Base-by-base conservation (phyloP, 1,140 invertebrate species). In the Penaeus japonicus region DNA sequence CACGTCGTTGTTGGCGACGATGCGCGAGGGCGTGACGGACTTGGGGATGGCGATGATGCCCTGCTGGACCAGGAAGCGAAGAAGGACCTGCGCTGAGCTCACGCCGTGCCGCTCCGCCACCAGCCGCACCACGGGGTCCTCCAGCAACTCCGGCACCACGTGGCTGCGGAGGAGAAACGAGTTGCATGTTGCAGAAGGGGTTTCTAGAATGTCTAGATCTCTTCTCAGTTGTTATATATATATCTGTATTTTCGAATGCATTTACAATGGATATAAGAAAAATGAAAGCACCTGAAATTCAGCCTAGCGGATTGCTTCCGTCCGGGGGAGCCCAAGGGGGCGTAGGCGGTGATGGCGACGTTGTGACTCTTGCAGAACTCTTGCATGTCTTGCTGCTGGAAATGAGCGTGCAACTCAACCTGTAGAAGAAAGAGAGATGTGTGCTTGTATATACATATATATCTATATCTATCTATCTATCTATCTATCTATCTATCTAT, bases 1-100 rank as follows among this genome's bases (percentile, higher is more conserved):
- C 1, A 92, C 87, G 22, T 92, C 88, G 1, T 92, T 81, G 90
- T 96, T 96, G 85, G 94, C 92, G 91, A 94, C 94, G 1, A 98
- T 93, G 91, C 97, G 94, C 15, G 94, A 92, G 0, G 95, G 93
- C 91, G 95, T 96, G 0, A 95, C 95, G 92, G 96, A 97, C 93
- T 98, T 98, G 70, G 97, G 97, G 92, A 98, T 97, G 24, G 96
- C 95, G 62, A 94, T 93, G 15, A 97, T 93, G 17, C 95, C 95
- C 80, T 94, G 93, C 92, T 97, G 95, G 0, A 97, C 91, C 75
- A 96, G 94, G 92, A 96, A 96, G 65, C 96, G 94, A 0, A 98
- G 92, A 62, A 98, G 93, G 75, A 98, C 93, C 93, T 98, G 96
- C 1, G 96, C 96, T 10, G 96, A 92, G 0, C 95, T 95, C 92